Evolutionary conservation across 2,888 invertebrate species (phyloP), one percentile per base, ranked within the genome.

Genomic region (Drosophila atroscutellata): DNA sequence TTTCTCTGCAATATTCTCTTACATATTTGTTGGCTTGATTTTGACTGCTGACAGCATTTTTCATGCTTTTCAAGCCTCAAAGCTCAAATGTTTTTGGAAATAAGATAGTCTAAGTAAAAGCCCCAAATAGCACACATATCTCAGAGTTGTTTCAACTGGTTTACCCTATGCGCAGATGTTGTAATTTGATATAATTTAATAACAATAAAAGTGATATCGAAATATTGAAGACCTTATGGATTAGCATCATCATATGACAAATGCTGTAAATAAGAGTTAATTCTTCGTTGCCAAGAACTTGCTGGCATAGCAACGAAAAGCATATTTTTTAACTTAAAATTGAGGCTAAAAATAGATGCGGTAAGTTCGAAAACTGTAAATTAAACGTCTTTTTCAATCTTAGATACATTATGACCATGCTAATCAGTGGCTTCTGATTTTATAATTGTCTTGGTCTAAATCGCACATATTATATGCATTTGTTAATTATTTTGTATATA

Each of bases 1-100:
- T 58, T 52, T 50, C 8, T 20, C 36, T 37, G 9, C 32, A 45
- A 50, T 45, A 59, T 74, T 68, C 54, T 36, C 45, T 56, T 55
- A 49, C 56, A 39, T 49, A 57, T 47, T 32, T 45, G 47, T 42
- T 26, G 39, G 39, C 20, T 39, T 56, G 28, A 11, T 42, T 42
- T 56, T 15, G 15, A 42, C 42, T 57, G n/a, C 34, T 73, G 61
- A 49, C 36, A 59, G 24, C 60, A 59, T n/a, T 49, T 63, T 59
- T 63, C 36, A 49, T 49, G 49, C 30, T 30, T 36, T 62, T 20
- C 20, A 58, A 15, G 18, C 9, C 9, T 3, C 6, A 36, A 36
- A 36, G 36, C 18, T 32, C 18, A 9, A 49, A 49, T 50, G n/a
- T 11, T 50, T n/a, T 28, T 28, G 6, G 50, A 32, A 52, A 51